Evolutionary conservation across 2,113 vertebrate genomes (phyloP).

Genomic region (Grantiella picta): DNA sequence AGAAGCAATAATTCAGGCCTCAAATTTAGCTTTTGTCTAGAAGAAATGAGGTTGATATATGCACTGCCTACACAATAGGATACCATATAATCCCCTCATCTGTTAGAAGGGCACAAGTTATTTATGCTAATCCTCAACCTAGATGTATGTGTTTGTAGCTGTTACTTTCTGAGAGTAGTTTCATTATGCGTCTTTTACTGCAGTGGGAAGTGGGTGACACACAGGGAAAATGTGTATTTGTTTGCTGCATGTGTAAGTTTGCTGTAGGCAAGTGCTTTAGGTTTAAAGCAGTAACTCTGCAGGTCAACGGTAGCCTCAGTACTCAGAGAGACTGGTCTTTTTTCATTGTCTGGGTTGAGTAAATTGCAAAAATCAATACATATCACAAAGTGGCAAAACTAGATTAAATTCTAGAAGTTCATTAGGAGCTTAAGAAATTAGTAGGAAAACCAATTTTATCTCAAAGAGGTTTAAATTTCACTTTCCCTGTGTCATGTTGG

Average conservation of each 20-base stretch:
- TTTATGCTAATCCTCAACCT: slow-evolving; percentile 32
- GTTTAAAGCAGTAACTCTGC: not conserved
- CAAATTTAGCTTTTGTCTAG: slow-evolving; percentile 15
- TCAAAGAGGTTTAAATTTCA: not conserved
- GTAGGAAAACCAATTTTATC: not conserved
- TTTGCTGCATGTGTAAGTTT: not conserved
- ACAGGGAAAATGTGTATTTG: not conserved
- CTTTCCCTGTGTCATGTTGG: not conserved
- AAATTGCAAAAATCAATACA: not conserved
- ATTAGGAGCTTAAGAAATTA: not conserved
- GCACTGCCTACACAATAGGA: slow-evolving; percentile 1
- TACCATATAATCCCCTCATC: slow-evolving; percentile 37
- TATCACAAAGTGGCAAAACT: not conserved
- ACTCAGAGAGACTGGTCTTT: not conserved
- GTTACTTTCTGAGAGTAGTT: not conserved
- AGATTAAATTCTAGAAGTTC: not conserved
- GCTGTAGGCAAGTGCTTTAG: not conserved
- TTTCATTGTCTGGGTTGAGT: not conserved
- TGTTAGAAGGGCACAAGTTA: slow-evolving; percentile 7
- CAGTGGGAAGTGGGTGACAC: not conserved
- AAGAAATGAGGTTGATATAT: slow-evolving; percentile 29
- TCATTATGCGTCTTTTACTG: not conserved
- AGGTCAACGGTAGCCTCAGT: not conserved
- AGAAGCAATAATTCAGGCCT: not conserved
- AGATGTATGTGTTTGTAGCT: not conserved